phyloP scores from a whole-genome alignment of 2,113 vertebrate genomes.

The Ramphastos sulfuratus region DNA sequence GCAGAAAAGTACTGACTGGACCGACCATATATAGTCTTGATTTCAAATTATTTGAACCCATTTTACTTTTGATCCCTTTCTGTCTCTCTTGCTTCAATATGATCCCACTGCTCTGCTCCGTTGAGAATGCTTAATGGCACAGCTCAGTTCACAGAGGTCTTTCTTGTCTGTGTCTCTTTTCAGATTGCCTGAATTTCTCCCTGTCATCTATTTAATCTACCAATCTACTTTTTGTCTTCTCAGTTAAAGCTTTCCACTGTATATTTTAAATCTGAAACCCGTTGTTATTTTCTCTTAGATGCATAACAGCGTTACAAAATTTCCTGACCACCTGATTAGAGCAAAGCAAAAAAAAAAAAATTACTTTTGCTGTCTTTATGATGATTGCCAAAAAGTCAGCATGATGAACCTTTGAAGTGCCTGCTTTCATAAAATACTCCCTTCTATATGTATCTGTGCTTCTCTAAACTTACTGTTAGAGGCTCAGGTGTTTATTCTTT shows the following conservation, averaged over 20 bases:
- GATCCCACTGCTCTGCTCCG: not conserved
- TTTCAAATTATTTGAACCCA: not conserved
- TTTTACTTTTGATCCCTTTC: not conserved
- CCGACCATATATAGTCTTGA: no score
- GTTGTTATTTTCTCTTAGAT: not conserved
- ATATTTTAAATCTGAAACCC: not conserved
- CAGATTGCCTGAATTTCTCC: not conserved
- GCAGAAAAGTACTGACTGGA: no score
- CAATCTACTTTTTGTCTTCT: not conserved
- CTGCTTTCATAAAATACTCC: not conserved
- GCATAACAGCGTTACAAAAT: not conserved
- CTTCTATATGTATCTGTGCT: not conserved
- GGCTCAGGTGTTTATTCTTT: not conserved
- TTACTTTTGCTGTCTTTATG: not conserved
- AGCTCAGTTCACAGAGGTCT: not conserved
- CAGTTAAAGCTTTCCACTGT: not conserved
- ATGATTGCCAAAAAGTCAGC: not conserved
- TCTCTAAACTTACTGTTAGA: not conserved
- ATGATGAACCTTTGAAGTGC: not conserved
- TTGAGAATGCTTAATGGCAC: not conserved
- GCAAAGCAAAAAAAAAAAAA: not conserved
- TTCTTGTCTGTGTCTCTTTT: not conserved
- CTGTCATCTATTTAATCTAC: not conserved
- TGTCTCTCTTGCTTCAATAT: not conserved
- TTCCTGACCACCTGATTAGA: not conserved